phyloP scores from a whole-genome alignment of 2,797 vertebrate genomes.

The Cynodonichthys magdalenae region DNA sequence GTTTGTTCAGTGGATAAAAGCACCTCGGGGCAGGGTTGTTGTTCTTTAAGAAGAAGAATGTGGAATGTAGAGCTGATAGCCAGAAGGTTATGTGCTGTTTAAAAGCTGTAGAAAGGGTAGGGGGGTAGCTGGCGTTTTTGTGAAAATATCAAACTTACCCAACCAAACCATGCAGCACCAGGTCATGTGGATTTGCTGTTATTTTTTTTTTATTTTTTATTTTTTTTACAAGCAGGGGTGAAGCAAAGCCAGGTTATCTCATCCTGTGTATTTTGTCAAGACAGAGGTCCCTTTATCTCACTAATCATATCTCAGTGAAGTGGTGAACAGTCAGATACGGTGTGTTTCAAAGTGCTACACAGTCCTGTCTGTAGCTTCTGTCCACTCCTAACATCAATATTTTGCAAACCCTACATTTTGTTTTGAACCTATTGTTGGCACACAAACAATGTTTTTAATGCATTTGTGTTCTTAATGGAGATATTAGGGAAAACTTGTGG shows the following conservation, averaged over 20 bases:
- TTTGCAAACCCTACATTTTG: no score
- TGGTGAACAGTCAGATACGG: conserved; percentile 20
- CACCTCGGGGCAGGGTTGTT: conserved; percentile 71
- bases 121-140: conserved; percentile 38
- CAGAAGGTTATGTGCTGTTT: conserved; percentile 75
- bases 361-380: conserved; percentile 4
- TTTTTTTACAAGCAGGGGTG: conserved; percentile 19
- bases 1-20: conserved; percentile 57
- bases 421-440: no score
- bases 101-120: conserved; percentile 44
- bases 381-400: no score
- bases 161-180: conserved; percentile 52
- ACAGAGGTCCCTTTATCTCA: conserved; percentile 66
- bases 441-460: no score
- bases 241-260: conserved; percentile 45
- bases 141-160: conserved; percentile 52
- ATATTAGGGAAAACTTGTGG: no score
- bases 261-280: conserved; percentile 59
- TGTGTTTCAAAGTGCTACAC: not conserved
- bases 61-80: conserved; percentile 78
- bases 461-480: no score
- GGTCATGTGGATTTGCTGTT: conserved; percentile 60
- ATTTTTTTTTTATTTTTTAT: not conserved
- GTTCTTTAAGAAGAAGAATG: conserved; percentile 75
- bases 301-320: conserved; percentile 49